Conservation (phyloP, 2,113 vertebrate species). For the Pan paniscus region DNA sequence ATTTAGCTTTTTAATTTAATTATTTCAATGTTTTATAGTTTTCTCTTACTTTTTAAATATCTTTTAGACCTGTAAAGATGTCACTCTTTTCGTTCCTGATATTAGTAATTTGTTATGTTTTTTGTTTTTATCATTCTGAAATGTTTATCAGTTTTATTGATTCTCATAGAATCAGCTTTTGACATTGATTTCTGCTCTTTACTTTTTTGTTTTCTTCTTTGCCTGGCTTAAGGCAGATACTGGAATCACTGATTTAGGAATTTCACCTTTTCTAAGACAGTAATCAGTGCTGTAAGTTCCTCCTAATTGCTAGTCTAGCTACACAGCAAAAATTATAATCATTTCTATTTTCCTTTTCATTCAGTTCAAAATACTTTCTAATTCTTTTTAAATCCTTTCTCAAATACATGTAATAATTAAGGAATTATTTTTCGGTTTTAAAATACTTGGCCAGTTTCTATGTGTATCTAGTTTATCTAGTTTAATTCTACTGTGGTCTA, state of each 20-base stretch:
- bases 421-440: not conserved
- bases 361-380: not conserved
- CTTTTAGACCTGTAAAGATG: not conserved
- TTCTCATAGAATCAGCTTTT: not conserved
- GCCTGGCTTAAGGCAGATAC: not conserved
- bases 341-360: not conserved
- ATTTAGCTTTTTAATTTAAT: not conserved
- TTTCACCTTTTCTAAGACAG: not conserved
- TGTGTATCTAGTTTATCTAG: not conserved
- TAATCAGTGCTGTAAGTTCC: not conserved
- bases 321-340: not conserved
- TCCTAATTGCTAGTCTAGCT: not conserved
- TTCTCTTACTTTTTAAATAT: not conserved
- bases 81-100: not conserved
- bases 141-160: not conserved
- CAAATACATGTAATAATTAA: not conserved
- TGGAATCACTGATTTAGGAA: not conserved
- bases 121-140: not conserved
- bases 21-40: not conserved
- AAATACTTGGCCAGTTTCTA: not conserved
- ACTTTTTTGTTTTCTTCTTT: not conserved
- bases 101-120: not conserved
- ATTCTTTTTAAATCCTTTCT: not conserved
- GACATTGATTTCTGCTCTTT: not conserved
- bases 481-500: not conserved